A percentile compares a stretch with the other conserved stretches of the same genome.
These are phyloP conservation scores for Momotus momota DNA, from an alignment of 2,797 vertebrate species.

Conservation along the genomic window DNA sequence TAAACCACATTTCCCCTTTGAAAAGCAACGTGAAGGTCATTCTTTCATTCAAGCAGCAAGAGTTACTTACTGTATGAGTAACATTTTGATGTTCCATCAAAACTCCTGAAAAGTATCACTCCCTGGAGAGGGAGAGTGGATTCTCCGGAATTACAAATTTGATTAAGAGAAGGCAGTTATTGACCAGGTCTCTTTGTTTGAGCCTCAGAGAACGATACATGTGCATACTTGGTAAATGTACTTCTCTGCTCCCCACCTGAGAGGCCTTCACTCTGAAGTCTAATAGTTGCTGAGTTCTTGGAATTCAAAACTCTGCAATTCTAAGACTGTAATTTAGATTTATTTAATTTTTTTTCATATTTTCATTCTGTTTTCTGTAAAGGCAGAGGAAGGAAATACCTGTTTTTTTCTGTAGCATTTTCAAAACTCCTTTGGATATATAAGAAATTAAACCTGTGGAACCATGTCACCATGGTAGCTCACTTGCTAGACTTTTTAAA, in stretches of 20 bases:
- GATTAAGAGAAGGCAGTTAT: neutral
- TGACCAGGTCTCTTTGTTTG: neutral
- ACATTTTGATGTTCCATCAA: neutral
- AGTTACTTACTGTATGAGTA: neutral
- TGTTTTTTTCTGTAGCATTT: neutral
- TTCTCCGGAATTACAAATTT: neutral
- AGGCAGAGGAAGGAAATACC: neutral
- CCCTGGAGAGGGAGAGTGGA: neutral
- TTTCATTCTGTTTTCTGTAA: neutral
- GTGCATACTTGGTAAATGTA: neutral
- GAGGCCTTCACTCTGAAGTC: neutral
- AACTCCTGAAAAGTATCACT: neutral
- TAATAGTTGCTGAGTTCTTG: neutral
- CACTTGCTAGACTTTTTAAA: neutral
- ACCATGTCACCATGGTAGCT: neutral
- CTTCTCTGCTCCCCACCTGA: neutral
- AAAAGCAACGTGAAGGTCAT: neutral
- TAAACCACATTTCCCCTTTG: conserved; percentile 2
- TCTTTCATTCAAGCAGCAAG: conserved; percentile 5
- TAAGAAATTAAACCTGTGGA: neutral
- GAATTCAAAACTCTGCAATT: neutral
- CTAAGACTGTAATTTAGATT: neutral
- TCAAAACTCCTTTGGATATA: neutral
- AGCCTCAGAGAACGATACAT: neutral
- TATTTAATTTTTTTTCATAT: neutral